Percentiles rank a stretch among this genome's conserved stretches.
Evolutionary conservation across 37 sponge, comb jelly and placozoan species (phyloP).

Genomic region (Amphimedon queenslandica): DNA sequence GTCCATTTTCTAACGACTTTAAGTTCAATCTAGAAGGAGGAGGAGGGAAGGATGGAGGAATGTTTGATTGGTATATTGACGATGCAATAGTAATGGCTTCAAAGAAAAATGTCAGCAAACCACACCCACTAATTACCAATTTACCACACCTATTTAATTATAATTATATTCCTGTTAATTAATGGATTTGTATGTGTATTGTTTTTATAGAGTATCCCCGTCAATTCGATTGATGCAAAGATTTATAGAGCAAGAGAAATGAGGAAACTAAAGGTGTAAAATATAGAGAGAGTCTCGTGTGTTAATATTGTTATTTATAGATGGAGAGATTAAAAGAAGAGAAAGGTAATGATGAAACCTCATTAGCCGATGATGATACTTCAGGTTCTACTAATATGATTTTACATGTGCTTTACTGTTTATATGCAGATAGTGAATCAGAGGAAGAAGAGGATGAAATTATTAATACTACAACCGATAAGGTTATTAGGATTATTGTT

Average conservation of each 20-base stretch:
- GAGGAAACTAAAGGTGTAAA: conserved; percentile 43
- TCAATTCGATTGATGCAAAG: conserved; percentile 58
- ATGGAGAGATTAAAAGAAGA: conserved; percentile 28
- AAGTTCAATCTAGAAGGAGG: conserved; percentile 26
- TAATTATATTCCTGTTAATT: neutral
- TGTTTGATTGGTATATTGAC: conserved; percentile 5
- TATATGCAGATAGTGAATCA: too few relatives aligned
- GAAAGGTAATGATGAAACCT: conserved; percentile 7
- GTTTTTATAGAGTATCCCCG: neutral
- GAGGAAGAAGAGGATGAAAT: too few relatives aligned
- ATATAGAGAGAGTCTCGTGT: too few relatives aligned
- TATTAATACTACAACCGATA: too few relatives aligned
- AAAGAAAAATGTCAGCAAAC: too few relatives aligned
- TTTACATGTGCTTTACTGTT: too few relatives aligned
- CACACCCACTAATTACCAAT: too few relatives aligned
- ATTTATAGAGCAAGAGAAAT: conserved; percentile 49
- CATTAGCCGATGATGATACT: neutral
- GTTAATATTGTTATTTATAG: neutral
- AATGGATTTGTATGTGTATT: neutral
- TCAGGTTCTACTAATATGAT: too few relatives aligned
- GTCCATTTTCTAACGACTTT: conserved; percentile 34
- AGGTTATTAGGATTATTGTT: too few relatives aligned
- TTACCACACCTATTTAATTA: too few relatives aligned
- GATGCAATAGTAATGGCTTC: conserved; percentile 21
- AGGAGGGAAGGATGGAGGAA: neutral